A percentile compares a stretch with the other conserved stretches of the same genome.
phyloP scores from a whole-genome alignment of 2,113 vertebrate genomes.

The Periophthalmus modestus region DNA sequence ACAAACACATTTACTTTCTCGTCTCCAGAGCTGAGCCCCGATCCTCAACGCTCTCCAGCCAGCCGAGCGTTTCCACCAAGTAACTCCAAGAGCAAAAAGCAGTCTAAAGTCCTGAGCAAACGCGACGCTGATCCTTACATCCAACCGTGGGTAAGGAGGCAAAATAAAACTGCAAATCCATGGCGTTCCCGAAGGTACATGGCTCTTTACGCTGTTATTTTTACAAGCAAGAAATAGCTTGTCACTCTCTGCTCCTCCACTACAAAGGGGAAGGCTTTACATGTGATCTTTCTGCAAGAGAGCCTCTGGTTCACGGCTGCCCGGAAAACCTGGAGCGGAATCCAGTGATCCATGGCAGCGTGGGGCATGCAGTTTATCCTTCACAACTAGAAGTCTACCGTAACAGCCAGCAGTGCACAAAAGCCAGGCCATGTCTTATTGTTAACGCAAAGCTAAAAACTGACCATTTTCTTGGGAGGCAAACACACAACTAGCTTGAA shows the following conservation, averaged over 20 bases:
- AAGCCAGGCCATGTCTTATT: constrained; percentile 19
- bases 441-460: constrained; percentile 22
- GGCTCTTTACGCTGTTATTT: constrained; percentile 57
- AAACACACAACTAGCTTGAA: constrained; percentile 42
- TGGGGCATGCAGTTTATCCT: constrained; percentile 9
- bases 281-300: constrained; percentile 89
- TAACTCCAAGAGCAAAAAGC: constrained; percentile 70
- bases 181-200: constrained; percentile 62
- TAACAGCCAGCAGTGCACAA: constrained; percentile 6
- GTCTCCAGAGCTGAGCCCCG: constrained; percentile 73
- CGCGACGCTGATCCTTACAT: constrained; percentile 36
- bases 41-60: constrained; percentile 70
- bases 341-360: constrained; percentile 29
- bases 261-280: constrained; percentile 89
- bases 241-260: constrained; percentile 85
- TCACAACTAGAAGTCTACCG: constrained; percentile 24
- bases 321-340: constrained; percentile 87
- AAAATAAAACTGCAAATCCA: constrained; percentile 66
- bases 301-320: constrained; percentile 77
- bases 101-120: constrained; percentile 67
- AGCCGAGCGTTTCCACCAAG: constrained; percentile 70
- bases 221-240: constrained; percentile 83
- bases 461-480: constrained; percentile 15
- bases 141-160: constrained; percentile 68
- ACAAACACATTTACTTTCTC: constrained; percentile 82